Percentiles rank a stretch among this genome's conserved stretches.
Conservation (phyloP, 53 echinoderm and acorn worm species). For the Crossaster papposus region DNA sequence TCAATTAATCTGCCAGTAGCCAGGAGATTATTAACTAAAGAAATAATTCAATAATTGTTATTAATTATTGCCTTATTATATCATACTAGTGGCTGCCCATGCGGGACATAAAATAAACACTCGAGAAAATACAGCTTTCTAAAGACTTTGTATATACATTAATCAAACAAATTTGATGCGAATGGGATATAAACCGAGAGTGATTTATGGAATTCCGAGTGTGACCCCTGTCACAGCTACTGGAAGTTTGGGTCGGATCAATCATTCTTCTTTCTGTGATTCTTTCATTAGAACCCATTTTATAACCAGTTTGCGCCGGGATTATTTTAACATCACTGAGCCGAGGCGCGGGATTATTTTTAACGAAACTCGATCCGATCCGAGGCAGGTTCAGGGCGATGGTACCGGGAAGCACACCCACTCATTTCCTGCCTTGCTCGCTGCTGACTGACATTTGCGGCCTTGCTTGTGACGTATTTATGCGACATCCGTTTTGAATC, state of each 20-base stretch:
- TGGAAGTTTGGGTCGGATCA: background rate
- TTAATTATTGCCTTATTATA: background rate
- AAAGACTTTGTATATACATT: background rate
- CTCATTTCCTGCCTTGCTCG: too few species aligned
- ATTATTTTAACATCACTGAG: too few species aligned
- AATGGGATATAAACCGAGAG: background rate
- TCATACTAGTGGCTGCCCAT: background rate
- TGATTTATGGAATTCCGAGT: background rate
- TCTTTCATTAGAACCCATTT: background rate
- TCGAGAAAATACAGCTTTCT: background rate
- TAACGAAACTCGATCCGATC: too few species aligned
- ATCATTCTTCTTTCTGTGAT: background rate
- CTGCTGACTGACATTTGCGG: too few species aligned
- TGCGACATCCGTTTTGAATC: too few species aligned
- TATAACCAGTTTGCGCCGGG: too few species aligned
- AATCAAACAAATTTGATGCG: background rate
- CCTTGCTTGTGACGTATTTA: too few species aligned
- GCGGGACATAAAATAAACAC: background rate
- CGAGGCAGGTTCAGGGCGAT: too few species aligned
- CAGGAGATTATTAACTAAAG: background rate
- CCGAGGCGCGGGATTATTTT: too few species aligned
- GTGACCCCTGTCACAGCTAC: background rate
- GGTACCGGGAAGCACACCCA: too few species aligned
- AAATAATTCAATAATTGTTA: conserved; percentile 7
- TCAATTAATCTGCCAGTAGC: conserved; percentile 8